A percentile compares a stretch with the other conserved stretches of the same genome.
Conservation (phyloP, 1,140 invertebrate genomes). For the Heliconius hewitsoni region DNA sequence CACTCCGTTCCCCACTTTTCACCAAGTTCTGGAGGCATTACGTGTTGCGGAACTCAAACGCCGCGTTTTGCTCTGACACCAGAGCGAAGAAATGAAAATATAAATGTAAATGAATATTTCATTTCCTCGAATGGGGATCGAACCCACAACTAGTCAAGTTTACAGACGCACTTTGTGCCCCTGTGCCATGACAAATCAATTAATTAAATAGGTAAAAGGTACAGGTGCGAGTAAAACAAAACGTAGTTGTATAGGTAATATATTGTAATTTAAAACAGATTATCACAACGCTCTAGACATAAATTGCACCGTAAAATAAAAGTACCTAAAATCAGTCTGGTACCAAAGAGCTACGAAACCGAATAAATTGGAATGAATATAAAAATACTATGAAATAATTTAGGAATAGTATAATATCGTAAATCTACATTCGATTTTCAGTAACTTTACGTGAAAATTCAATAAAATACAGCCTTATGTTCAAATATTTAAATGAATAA, state of each 20-base stretch:
- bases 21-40: too few species aligned
- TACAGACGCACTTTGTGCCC: too few species aligned
- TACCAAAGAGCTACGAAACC: constrained; percentile 75
- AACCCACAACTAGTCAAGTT: too few species aligned
- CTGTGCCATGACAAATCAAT: too few species aligned
- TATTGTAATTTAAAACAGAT: constrained; percentile 79
- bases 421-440: constrained; percentile 62
- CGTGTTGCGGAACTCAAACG: too few species aligned
- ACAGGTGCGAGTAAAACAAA: constrained; percentile 25
- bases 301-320: constrained; percentile 81
- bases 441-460: constrained; percentile 67
- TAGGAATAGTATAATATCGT: constrained; percentile 70
- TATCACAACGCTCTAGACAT: constrained; percentile 81
- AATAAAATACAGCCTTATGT: constrained; percentile 72
- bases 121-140: too few species aligned
- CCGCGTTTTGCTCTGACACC: too few species aligned
- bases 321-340: constrained; percentile 81
- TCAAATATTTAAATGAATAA: constrained; percentile 69
- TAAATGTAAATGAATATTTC: too few species aligned
- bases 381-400: constrained; percentile 81
- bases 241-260: constrained; percentile 61
- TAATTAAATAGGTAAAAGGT: background rate
- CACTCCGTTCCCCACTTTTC: too few species aligned
- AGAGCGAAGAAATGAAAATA: too few species aligned
- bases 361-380: constrained; percentile 79